Evolutionary conservation across 2,888 invertebrate genomes (phyloP), one percentile per base, ranked within the genome.

Genomic region (Cheilosia soror): DNA sequence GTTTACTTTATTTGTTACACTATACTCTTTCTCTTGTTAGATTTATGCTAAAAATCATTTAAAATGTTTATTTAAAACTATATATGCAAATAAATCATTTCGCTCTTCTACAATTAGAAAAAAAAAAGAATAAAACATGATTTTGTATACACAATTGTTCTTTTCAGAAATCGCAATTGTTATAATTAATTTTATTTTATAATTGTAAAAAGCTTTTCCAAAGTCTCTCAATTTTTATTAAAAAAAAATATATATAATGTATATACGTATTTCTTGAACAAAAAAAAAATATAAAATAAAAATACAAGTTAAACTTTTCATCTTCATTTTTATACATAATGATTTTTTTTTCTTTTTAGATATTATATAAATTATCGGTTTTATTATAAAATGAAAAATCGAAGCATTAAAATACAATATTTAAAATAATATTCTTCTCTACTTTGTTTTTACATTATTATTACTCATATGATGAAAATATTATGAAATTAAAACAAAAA

Each of bases 21-120:
- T 85, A 85, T 60, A 81, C 76, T 72, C 71, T 72, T 72, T 76
- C 80, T 85, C 76, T 72, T 80, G 76, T 85, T 81, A 81, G 77
- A 72, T 65, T 65, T 65, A 73, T 55, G 75, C 84, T 80, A 75
- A 75, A 69, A 66, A 75, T 85, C 80, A 71, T 85, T 85, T 53
- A 78, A 55, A 42, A 53, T 57, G 27, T 47, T 65, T 51, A 63
- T 69, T 79, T 69, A 76, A 76, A 72, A 77, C 81, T 85, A 81
- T 63, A 72, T 80, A 72, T 65, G 66, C 76, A 72, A 77, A 63
- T 68, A 68, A 85, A 85, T 81, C 66, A 85, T 84, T 71, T 83
- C 69, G 75, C 57, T 81, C 44, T 77, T 68, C 57, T 71, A 69
- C 15, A 71, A 49, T 60, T 72, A 11, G 25, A 51, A 33, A 63